Evolutionary conservation across 2,888 invertebrate genomes (phyloP).

Genomic region (Aplocera efformata): DNA sequence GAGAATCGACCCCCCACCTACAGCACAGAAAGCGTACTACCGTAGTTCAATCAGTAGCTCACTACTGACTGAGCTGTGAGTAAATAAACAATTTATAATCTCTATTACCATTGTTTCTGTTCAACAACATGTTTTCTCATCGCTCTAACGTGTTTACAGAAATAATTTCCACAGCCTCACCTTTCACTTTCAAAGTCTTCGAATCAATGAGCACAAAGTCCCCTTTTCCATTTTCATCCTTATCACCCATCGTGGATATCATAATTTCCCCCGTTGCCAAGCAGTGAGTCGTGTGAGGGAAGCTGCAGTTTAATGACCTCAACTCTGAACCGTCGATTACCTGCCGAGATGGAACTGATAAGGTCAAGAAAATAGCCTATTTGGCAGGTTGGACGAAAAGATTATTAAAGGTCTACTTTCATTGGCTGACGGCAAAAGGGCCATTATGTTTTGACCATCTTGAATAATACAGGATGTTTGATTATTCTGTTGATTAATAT

Average conservation of each 20-base stretch:
- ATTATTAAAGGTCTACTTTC: conserved; percentile 21
- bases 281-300: conserved; percentile 97
- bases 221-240: conserved; percentile 90
- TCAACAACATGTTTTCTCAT: not conserved
- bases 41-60: no score
- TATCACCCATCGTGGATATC: conserved; percentile 96
- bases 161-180: conserved; percentile 51
- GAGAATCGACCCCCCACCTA: no score
- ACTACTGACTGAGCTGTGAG: no score
- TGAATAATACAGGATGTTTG: no score
- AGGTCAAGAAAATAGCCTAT: conserved; percentile 36
- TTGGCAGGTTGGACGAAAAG: conserved; percentile 35
- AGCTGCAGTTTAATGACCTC: conserved; percentile 87
- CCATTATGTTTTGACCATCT: no score
- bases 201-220: conserved; percentile 94
- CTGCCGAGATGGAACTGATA: conserved; percentile 48
- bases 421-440: not conserved
- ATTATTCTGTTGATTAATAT: no score
- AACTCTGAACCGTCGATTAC: conserved; percentile 87
- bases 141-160: not conserved
- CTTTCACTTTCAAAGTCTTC: conserved; percentile 87
- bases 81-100: no score
- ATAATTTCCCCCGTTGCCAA: conserved; percentile 95
- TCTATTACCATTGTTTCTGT: not conserved
- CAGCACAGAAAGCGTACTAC: no score